Base-by-base conservation (phyloP, 2,797 vertebrate genomes). In the Notolabrus celidotus region DNA sequence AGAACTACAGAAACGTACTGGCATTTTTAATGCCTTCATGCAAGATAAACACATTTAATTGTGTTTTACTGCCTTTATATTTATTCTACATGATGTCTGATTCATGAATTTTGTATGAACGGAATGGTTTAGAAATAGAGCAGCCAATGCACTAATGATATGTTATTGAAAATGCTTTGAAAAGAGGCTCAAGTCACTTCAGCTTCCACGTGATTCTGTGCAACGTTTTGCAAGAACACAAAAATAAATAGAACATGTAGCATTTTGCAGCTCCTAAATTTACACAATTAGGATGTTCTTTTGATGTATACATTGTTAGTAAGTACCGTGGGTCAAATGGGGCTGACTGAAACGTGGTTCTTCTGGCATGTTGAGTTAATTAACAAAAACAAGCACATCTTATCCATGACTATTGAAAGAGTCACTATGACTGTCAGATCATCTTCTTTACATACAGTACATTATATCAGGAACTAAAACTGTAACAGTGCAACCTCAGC, bases 151-250 rank as follows among this genome's bases (percentile, higher is more conserved):
- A 11, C 15, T 54, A n/a, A n/a, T n/a, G 45, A 60, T 72, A 63
- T 67, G 46, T 70, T 42, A 25, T 57, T 77, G 22, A 85, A n/a
- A 80, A 85, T 68, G 56, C 49, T 80, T 72, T 43, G 53, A 86
- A 38, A 19, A 42, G 71, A 83, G 55, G 69, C 56, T 41, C 23
- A 16, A 43, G 36, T 71, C 61, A 27, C 47, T 66, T 7, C 14
- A 50, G 70, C 77, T 62, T 73, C 49, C 7, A 23, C 51, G 65
- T 70, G 74, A 84, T 59, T 67, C 65, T 89, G 91, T 92, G 88
- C 88, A 92, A 91, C 81, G 90, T 80, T 86, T 88, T 83, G 84
- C 86, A 88, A 77, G 65, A 86, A 89, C 68, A 82, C 67, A 82
- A 85, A 86, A 82, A 88, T 81, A 89, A 92, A 91, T 86, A 87